These are phyloP conservation scores for Neocloeon triangulifer DNA, from an alignment of 1,140 invertebrate genomes.

Conservation along the genomic window DNA sequence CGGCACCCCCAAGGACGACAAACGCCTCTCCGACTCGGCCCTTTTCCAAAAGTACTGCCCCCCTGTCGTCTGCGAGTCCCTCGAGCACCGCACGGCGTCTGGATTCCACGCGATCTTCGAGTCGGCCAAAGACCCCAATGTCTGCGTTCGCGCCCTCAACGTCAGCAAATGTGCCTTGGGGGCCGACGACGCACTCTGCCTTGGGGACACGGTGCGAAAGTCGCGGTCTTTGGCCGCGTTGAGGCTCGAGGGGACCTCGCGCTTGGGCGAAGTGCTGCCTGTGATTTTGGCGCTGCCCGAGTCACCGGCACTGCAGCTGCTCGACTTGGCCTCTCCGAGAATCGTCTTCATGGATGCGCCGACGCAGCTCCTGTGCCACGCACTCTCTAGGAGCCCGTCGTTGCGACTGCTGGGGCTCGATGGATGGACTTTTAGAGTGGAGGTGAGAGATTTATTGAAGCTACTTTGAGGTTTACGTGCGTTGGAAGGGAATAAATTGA, in stretches of 20 bases:
- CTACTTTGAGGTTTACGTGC: neutral
- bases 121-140: constrained; percentile 20
- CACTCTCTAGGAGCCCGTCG: constrained; percentile 23
- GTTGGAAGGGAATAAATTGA: neutral
- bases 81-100: constrained; percentile 16
- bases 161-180: constrained; percentile 22
- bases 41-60: constrained; percentile 25
- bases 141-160: constrained; percentile 24
- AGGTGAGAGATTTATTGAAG: constrained; percentile 16
- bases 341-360: constrained; percentile 27
- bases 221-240: too few relatives aligned
- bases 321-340: constrained; percentile 25
- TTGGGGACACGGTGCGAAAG: constrained; percentile 26
- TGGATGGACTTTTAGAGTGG: constrained; percentile 30
- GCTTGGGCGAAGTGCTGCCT: constrained; percentile 22
- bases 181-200: constrained; percentile 25
- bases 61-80: constrained; percentile 22
- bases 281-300: constrained; percentile 25
- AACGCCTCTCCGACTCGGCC: constrained; percentile 25
- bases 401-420: constrained; percentile 25
- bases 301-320: constrained; percentile 20
- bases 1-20: constrained; percentile 16
- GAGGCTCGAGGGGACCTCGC: constrained; percentile 24
- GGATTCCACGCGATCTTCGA: constrained; percentile 23
- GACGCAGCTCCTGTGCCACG: constrained; percentile 24